phyloP scores from a whole-genome alignment of 2,113 vertebrate species.

The Hemiprocne comata region DNA sequence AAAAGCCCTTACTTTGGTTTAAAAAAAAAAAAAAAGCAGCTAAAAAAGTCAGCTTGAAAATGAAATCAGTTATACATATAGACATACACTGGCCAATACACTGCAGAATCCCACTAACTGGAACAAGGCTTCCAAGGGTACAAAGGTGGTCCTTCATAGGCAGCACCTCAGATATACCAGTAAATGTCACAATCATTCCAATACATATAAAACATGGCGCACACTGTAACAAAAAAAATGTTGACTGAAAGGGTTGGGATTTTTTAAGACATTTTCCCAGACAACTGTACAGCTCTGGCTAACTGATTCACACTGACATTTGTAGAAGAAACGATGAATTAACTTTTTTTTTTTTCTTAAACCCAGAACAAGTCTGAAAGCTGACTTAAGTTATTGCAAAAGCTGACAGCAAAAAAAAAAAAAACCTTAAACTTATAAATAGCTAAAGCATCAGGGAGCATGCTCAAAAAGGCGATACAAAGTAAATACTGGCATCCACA shows the following conservation, averaged over 20 bases:
- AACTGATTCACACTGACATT: neutral
- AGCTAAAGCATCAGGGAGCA: neutral
- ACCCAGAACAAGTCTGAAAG: neutral
- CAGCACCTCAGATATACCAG: neutral
- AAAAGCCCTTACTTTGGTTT: neutral
- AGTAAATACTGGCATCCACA: neutral
- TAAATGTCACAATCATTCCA: neutral
- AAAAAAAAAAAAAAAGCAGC: neutral
- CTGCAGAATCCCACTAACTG: neutral
- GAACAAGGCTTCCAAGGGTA: neutral
- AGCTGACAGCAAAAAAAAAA: neutral
- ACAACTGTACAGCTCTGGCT: neutral
- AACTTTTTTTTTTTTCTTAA: neutral
- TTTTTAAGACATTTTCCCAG: neutral
- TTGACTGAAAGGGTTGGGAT: neutral
- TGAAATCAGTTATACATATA: fast-evolving
- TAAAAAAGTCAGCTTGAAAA: neutral
- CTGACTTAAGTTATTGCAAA: neutral
- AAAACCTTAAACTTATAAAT: neutral
- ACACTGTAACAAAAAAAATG: neutral
- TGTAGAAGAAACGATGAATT: neutral
- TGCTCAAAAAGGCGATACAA: neutral
- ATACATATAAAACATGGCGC: neutral
- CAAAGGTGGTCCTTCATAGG: neutral
- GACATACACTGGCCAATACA: fast-evolving